Percentiles rank a stretch among this genome's conserved stretches.
Evolutionary conservation across 2,113 vertebrate species (phyloP).

Genomic region (Ceratotherium simum): DNA sequence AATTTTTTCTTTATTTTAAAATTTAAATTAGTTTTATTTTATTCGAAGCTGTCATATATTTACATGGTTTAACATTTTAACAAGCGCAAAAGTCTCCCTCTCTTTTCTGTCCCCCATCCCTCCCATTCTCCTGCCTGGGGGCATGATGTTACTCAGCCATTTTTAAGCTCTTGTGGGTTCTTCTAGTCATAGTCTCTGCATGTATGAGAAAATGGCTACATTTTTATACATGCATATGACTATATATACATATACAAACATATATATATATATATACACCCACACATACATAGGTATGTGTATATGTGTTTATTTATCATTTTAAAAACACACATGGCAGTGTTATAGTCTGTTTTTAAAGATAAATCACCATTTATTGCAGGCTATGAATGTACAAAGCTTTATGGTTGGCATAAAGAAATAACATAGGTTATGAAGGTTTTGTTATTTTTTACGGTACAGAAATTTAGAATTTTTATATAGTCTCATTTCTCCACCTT

Average conservation of each 20-base stretch:
- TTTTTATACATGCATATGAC: background rate
- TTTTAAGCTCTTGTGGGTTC: background rate
- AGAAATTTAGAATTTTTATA: background rate
- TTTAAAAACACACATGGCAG: background rate
- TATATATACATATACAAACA: background rate
- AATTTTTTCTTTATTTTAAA: background rate
- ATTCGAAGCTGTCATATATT: background rate
- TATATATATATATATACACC: background rate
- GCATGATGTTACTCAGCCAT: background rate
- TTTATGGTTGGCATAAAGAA: background rate
- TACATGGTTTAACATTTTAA: background rate
- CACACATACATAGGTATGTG: background rate
- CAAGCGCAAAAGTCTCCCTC: background rate
- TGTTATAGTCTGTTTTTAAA: background rate
- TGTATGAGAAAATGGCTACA: background rate
- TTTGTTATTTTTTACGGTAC: background rate
- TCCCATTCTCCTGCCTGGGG: background rate
- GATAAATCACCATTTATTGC: background rate
- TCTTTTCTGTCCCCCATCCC: background rate
- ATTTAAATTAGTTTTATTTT: background rate
- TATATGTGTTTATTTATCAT: background rate
- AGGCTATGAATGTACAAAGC: background rate
- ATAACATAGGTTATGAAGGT: background rate
- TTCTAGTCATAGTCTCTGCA: background rate
- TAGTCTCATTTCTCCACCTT: background rate